phyloP scores from a whole-genome alignment of 2,113 vertebrate species.

The Pedionomus torquatus region DNA sequence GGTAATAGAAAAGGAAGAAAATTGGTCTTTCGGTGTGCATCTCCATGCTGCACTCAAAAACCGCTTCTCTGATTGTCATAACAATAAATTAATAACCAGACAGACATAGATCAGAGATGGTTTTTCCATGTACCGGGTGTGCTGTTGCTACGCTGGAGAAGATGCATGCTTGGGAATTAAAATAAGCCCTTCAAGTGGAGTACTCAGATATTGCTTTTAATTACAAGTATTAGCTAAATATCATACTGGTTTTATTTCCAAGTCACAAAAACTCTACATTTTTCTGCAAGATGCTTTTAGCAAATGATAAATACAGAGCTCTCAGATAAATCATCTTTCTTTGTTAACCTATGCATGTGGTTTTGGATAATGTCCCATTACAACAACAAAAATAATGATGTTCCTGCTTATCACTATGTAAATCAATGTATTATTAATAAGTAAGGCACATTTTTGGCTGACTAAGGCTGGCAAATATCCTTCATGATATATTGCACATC shows the following conservation, averaged over 20 bases:
- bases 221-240: neutral
- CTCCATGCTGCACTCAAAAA: neutral
- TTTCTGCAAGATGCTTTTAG: neutral
- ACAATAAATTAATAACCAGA: neutral
- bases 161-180: neutral
- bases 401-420: neutral
- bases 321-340: neutral
- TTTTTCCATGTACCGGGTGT: neutral
- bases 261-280: neutral
- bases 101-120: neutral
- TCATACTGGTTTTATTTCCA: neutral
- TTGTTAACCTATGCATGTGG: neutral
- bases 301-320: neutral
- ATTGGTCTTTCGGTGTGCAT: neutral
- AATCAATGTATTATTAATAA: neutral
- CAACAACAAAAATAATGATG: neutral
- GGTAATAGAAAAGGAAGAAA: neutral
- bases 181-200: neutral
- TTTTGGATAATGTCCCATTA: neutral
- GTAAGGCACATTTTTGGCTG: neutral
- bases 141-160: fast-evolving
- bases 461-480: neutral
- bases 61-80: neutral
- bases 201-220: neutral
- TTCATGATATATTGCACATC: neutral